Conservation (phyloP, 2,113 vertebrate species). For the Tachysurus fulvidraco region DNA sequence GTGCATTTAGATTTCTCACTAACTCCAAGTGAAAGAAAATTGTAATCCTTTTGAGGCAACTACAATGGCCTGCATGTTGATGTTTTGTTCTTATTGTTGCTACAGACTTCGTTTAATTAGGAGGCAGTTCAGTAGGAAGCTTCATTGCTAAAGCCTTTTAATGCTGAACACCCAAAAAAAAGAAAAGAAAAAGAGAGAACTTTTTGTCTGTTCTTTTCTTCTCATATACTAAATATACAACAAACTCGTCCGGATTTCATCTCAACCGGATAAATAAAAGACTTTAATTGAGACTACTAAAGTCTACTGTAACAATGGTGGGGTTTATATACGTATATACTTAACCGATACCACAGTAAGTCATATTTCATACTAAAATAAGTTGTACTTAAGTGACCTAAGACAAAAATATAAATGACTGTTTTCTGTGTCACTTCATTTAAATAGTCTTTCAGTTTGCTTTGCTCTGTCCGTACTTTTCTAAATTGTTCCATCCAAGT, state of each 20-base stretch:
- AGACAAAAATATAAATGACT: constrained; percentile 7
- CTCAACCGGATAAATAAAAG: constrained; percentile 16
- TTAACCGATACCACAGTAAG: neutral
- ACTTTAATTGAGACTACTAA: neutral
- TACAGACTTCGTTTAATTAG: constrained; percentile 50
- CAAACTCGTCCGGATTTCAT: constrained; percentile 30
- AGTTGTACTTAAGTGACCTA: neutral
- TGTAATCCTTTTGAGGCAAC: constrained; percentile 37
- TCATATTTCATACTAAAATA: constrained; percentile 17
- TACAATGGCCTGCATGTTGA: constrained; percentile 39
- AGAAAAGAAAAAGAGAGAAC: neutral
- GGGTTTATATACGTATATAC: too few species aligned
- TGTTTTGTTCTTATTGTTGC: constrained; percentile 45
- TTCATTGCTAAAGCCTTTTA: constrained; percentile 47
- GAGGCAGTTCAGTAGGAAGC: constrained; percentile 32
- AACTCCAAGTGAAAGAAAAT: constrained; percentile 48
- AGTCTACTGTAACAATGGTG: neutral
- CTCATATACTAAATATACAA: constrained; percentile 17
- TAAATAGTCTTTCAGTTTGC: neutral
- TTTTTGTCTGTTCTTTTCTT: constrained; percentile 8
- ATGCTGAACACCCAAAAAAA: constrained; percentile 5
- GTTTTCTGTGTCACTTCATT: neutral
- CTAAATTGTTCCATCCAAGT: neutral
- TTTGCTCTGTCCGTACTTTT: neutral
- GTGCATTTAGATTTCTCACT: constrained; percentile 48